Base-by-base conservation (phyloP, 2,888 invertebrate species). In the Orchesella flavescens region DNA sequence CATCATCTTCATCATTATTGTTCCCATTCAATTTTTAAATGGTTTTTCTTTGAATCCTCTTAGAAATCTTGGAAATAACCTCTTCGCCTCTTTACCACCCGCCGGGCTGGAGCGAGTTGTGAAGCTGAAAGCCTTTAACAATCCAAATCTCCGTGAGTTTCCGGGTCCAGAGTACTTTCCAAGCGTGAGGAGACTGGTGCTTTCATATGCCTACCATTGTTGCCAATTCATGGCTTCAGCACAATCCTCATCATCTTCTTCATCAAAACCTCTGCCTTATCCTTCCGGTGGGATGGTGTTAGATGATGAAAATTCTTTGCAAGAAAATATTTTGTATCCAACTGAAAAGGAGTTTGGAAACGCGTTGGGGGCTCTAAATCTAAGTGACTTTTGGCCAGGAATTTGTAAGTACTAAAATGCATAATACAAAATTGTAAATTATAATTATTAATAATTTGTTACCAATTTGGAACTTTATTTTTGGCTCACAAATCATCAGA, bases 141-240 rank as follows among this genome's bases (percentile, higher is more conserved):
- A 97, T 91, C 95, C 95, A 0, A 93, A 94, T 87, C 92, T 98
- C 86, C 92, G 94, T 59, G 95, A 95, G 89, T 97, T 98, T 90
- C 97, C 97, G 44, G 92, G 94, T 0, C 95, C 97, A 0, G 94
- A 95, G 86, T 92, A 93, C 75, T 96, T 98, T 91, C 97, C 97
- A 0, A 92, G 94, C 49, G 95, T 97, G 86, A 94, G 95, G 91
- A 94, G 94, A 13, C 92, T 97, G 89, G 94, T 95, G 57, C 91
- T 98, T 55, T 95, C 97, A 0, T 98, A 97, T 91, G 97, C 98
- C 87, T 98, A 98, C 91, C 98, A 98, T 90, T 98, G 98, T 91
- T 98, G 98, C 91, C 94, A 96, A 86, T 97, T 96, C 91, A 90
- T 83, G 73, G 69, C 68, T 9, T n/a, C 61, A 95, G 89, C 34